Conservation (phyloP, 2,888 invertebrate genomes). For the Ceraclea dissimilis region DNA sequence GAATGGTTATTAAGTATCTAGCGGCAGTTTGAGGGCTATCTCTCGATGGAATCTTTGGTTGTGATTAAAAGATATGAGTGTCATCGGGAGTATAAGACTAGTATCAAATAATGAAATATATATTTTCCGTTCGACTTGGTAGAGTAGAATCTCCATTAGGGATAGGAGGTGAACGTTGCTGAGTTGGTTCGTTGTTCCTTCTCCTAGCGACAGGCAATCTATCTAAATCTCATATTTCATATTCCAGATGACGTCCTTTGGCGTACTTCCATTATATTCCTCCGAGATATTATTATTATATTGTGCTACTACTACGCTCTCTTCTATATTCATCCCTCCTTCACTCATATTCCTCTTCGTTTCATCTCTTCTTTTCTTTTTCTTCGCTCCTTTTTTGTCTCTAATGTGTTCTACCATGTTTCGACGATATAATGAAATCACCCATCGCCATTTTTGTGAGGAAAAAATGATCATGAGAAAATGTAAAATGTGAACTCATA, state of each 20-base stretch:
- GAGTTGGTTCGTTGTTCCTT: not conserved
- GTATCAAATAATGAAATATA: conserved; percentile 21
- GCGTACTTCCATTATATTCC: conserved; percentile 23
- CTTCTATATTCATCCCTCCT: not conserved
- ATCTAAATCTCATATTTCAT: conserved; percentile 27
- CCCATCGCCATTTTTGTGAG: conserved; percentile 8
- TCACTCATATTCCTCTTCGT: not conserved
- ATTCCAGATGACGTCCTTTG: conserved; percentile 26
- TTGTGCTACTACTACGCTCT: conserved; percentile 11
- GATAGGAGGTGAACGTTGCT: conserved; percentile 5
- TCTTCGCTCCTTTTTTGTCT: conserved; percentile 14
- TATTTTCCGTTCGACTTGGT: conserved; percentile 24
- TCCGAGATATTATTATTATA: conserved; percentile 26
- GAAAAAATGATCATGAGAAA: not conserved
- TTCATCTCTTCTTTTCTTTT: not conserved
- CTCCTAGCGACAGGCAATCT: conserved; percentile 24
- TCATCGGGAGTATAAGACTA: conserved; percentile 4
- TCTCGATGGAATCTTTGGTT: too few relatives aligned
- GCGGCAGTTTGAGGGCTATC: too few relatives aligned
- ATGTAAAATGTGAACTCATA: not conserved
- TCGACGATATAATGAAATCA: conserved; percentile 23
- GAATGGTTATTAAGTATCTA: too few relatives aligned
- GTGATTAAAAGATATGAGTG: too few relatives aligned
- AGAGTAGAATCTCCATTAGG: conserved; percentile 22
- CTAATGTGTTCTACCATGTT: conserved; percentile 25